Evolutionary conservation across 2,113 vertebrate genomes (phyloP).

Genomic region (Campylomormyrus numenius): DNA sequence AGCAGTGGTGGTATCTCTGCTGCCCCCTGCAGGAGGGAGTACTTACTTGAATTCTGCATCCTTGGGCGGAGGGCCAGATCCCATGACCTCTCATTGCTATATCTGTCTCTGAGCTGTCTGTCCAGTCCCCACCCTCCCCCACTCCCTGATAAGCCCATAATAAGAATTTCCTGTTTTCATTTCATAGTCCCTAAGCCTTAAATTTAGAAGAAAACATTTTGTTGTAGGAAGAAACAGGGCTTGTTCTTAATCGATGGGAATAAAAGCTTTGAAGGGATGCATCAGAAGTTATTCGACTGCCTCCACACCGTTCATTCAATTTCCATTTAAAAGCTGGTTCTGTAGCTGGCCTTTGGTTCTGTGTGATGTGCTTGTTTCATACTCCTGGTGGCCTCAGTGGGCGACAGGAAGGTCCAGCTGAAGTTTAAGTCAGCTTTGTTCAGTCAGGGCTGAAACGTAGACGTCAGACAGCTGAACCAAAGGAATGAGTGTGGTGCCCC

Average conservation of each 20-base stretch:
- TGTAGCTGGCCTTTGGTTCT: slow-evolving; percentile 4
- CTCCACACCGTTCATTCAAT: neutral
- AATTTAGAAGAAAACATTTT: neutral
- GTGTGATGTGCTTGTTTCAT: neutral
- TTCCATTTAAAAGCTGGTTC: neutral
- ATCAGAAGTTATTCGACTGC: slow-evolving; percentile 11
- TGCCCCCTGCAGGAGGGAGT: neutral
- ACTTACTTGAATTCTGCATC: neutral
- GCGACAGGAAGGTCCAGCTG: neutral
- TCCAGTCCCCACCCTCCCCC: neutral
- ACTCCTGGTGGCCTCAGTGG: neutral
- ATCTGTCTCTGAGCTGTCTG: neutral
- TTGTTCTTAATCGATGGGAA: neutral
- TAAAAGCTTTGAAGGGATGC: neutral
- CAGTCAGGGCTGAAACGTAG: neutral
- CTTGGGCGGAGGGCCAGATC: neutral
- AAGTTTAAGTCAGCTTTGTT: neutral
- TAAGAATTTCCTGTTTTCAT: neutral
- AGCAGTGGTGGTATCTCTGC: neutral
- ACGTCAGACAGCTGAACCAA: slow-evolving; percentile 6
- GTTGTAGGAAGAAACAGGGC: neutral
- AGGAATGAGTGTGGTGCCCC: neutral
- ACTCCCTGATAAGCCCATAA: neutral
- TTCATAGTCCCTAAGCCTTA: neutral
- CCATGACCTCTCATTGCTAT: neutral